Evolutionary conservation across 2,888 invertebrate species (phyloP).

Genomic region (Clepsis dumicolana): DNA sequence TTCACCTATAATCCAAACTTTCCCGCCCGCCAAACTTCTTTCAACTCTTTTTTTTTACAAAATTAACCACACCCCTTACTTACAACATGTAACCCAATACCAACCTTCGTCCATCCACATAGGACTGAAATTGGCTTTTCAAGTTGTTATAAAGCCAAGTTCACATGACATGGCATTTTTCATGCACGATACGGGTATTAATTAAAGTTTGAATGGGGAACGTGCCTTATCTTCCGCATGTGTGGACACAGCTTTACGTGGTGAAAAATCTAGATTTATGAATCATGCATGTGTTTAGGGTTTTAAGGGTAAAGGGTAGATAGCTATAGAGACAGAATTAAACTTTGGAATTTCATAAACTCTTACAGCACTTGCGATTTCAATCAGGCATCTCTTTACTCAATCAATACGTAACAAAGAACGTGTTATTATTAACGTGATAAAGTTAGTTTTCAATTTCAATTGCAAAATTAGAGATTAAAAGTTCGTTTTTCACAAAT

Average conservation of each 20-base stretch:
- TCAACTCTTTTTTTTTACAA: not conserved
- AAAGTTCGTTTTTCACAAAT: no score
- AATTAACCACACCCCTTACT: not conserved
- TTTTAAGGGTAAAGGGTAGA: not conserved
- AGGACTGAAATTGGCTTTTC: constrained; percentile 2
- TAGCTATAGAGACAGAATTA: not conserved
- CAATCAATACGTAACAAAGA: no score
- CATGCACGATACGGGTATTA: constrained; percentile 45
- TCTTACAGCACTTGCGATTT: no score
- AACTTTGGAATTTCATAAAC: no score
- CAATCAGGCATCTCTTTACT: no score
- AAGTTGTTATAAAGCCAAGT: constrained; percentile 39
- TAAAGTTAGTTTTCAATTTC: no score
- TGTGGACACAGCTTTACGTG: constrained; percentile 45
- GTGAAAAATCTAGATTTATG: constrained; percentile 37
- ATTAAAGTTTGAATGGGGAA: constrained; percentile 46
- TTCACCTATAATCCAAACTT: not conserved
- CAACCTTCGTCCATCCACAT: not conserved
- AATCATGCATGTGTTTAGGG: constrained; percentile 26
- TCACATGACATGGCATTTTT: constrained; percentile 44
- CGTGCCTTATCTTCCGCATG: constrained; percentile 47
- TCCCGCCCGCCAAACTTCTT: not conserved
- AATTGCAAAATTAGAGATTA: no score
- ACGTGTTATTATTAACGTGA: no score
- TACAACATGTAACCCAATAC: not conserved